These are phyloP conservation scores for Chelon labrosus DNA, from an alignment of 2,797 vertebrate genomes.

Conservation along the genomic window DNA sequence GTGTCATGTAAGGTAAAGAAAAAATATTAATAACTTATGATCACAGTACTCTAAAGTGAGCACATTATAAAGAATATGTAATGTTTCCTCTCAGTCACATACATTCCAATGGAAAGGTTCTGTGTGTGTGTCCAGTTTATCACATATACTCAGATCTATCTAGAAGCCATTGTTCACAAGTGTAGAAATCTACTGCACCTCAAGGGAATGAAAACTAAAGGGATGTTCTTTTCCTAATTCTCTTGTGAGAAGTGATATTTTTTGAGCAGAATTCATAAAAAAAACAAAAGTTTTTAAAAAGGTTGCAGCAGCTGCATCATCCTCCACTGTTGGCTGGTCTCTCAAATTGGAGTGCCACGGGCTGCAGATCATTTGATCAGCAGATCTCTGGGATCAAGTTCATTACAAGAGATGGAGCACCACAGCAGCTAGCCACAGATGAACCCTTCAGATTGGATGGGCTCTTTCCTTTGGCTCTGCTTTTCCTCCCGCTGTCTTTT, in stretches of 20 bases:
- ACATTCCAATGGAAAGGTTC: constrained; percentile 45
- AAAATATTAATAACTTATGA: not conserved
- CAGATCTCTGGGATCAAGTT: constrained; percentile 68
- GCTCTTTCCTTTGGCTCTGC: constrained; percentile 17
- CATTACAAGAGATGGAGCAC: constrained; percentile 63
- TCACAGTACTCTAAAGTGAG: not conserved
- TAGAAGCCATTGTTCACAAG: constrained; percentile 38
- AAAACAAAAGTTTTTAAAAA: too few species aligned
- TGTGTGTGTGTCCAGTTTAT: constrained; percentile 21
- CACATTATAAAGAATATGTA: constrained; percentile 38
- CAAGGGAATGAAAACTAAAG: constrained; percentile 34
- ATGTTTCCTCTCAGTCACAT: constrained; percentile 35
- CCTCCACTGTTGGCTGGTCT: constrained; percentile 43
- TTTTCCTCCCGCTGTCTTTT: constrained; percentile 25
- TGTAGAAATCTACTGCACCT: constrained; percentile 22
- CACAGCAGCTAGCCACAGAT: constrained; percentile 47
- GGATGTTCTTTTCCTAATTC: constrained; percentile 48
- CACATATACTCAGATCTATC: constrained; percentile 36
- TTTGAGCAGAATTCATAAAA: not conserved
- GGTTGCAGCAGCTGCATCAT: not conserved
- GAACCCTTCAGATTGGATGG: constrained; percentile 52
- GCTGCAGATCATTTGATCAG: constrained; percentile 60
- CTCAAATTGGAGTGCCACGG: constrained; percentile 49
- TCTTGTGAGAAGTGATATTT: constrained; percentile 25
- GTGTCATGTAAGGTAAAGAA: not conserved